phyloP scores from a whole-genome alignment of 1,140 invertebrate genomes.

The Phortica variegata region DNA sequence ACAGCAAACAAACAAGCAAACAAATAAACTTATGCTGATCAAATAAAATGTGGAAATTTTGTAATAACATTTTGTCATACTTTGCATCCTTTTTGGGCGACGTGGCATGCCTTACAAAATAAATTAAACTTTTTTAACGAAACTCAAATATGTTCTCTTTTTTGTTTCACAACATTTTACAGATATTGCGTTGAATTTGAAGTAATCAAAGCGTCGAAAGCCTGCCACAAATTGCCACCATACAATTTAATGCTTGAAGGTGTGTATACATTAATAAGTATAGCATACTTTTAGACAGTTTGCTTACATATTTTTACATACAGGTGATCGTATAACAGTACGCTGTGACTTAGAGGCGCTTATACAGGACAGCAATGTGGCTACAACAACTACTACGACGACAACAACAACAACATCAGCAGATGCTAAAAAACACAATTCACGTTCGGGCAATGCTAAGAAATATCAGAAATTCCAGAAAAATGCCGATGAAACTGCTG shows the following conservation, averaged over 20 bases:
- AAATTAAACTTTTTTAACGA: too few species aligned
- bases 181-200: constrained; percentile 84
- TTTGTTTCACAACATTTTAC: too few species aligned
- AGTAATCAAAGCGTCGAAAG: constrained; percentile 76
- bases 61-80: too few species aligned
- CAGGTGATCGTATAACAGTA: constrained; percentile 73
- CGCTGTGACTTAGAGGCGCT: constrained; percentile 76
- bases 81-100: too few species aligned
- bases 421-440: constrained; percentile 11
- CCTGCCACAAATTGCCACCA: constrained; percentile 71
- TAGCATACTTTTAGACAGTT: background rate
- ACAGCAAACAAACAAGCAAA: background rate
- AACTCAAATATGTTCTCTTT: background rate
- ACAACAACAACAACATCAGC: constrained; percentile 11
- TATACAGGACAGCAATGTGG: constrained; percentile 59
- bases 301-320: constrained; percentile 22
- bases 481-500: background rate
- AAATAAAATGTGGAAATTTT: too few species aligned
- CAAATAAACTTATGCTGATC: background rate
- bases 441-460: background rate
- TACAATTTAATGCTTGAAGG: constrained; percentile 74
- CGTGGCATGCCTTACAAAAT: too few species aligned
- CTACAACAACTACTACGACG: background rate
- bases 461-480: constrained; percentile 10
- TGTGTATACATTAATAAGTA: constrained; percentile 37